Percentiles rank a stretch among this genome's conserved stretches.
Evolutionary conservation across 2,113 vertebrate species (phyloP).

Genomic region (Odontophorus gujanensis): DNA sequence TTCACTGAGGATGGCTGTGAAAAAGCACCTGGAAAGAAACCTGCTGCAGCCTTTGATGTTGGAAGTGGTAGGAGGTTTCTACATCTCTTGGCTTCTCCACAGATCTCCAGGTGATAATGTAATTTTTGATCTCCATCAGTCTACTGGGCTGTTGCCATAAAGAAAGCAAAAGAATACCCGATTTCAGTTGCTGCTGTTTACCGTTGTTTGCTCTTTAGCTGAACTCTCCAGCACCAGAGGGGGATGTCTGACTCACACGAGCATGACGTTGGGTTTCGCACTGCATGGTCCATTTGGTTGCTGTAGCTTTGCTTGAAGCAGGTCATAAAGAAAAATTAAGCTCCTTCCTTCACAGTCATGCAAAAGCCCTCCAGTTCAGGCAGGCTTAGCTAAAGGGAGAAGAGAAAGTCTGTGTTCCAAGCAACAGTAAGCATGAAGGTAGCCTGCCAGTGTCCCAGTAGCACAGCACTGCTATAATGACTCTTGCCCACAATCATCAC

Average conservation of each 20-base stretch:
- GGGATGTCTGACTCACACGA: slow-evolving; percentile 3
- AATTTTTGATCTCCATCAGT: slow-evolving; percentile 2
- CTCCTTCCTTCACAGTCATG: background rate
- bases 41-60: background rate
- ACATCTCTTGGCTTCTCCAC: background rate
- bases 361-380: background rate
- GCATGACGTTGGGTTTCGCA: background rate
- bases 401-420: background rate
- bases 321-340: slow-evolving; percentile 17
- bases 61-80: background rate
- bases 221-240: background rate
- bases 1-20: background rate
- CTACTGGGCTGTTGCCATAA: background rate
- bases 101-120: background rate
- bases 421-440: background rate
- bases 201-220: background rate
- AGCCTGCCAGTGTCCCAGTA: background rate
- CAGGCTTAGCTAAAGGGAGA: background rate
- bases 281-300: background rate
- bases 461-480: background rate
- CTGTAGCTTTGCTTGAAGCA: slow-evolving; percentile 19
- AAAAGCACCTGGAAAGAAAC: background rate
- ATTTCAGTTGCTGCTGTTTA: background rate
- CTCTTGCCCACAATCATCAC: background rate
- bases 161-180: background rate